phyloP scores from a whole-genome alignment of 2,113 vertebrate species.

The Falco punctatus region DNA sequence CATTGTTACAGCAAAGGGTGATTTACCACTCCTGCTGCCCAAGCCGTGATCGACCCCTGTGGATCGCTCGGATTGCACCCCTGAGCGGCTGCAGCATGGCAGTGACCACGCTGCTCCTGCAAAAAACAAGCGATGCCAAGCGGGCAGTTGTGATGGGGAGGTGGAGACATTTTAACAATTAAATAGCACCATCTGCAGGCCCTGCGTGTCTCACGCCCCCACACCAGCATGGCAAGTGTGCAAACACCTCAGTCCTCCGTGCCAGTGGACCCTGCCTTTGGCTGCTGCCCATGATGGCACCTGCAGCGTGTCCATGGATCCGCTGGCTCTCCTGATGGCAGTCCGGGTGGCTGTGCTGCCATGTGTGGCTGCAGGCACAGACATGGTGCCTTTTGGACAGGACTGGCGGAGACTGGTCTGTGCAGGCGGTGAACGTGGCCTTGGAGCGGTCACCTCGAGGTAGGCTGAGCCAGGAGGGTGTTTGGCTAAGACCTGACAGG shows the following conservation, averaged over 20 bases:
- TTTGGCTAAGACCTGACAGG: not conserved
- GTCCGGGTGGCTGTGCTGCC: accelerated
- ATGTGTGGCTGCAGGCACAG: not conserved
- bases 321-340: accelerated
- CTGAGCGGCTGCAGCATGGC: not conserved
- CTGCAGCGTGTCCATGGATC: not conserved
- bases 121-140: not conserved
- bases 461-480: not conserved
- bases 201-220: accelerated
- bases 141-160: accelerated
- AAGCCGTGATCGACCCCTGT: accelerated
- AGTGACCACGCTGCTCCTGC: not conserved
- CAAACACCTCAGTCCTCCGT: accelerated
- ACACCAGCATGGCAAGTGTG: accelerated
- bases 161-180: not conserved
- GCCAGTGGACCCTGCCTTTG: accelerated
- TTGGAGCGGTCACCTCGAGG: not conserved
- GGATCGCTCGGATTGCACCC: accelerated
- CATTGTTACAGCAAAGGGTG: accelerated
- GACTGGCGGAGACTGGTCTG: not conserved
- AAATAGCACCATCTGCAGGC: conserved; percentile 56
- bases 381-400: accelerated
- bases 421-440: not conserved
- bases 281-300: accelerated
- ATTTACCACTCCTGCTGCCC: not conserved